Base-by-base conservation (phyloP, 2,888 invertebrate species). In the Synanthedon tipuliformis region DNA sequence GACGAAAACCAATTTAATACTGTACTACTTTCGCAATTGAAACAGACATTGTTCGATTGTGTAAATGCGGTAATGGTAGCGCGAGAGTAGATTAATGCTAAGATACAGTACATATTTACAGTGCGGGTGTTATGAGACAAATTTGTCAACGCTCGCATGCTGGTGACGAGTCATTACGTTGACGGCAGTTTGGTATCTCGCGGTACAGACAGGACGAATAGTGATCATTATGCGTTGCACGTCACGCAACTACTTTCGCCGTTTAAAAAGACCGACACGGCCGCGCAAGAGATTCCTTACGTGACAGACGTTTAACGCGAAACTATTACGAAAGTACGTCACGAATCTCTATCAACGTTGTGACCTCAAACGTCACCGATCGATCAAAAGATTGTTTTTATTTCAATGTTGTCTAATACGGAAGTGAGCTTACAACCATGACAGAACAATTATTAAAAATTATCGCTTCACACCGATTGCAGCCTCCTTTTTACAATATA, bases 171-270 rank as follows among this genome's bases (percentile, higher is more conserved):
- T 62, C 65, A 65, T 67, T 63, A 61, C 50, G 48, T 48, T 15
- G 23, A 23, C 23, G 23, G 48, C 15, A 16, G 11, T 4, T 16
- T 48, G 12, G 18, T 11, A 49, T 49, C 11, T n/a, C 34, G 18
- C 13, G 12, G n/a, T 40, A 27, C 23, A 40, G 13, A 34, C 11
- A 50, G 63, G 63, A 61, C 58, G 67, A 62, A 66, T 63, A 62
- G 63, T 65, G 69, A 72, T 73, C 71, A 69, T 69, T 71, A 68
- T 68, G 69, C 63, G 53, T 66, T 69, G 78, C 75, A 63, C 65
- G 71, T 66, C 78, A 78, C 78, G 75, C 76, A 75, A 76, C 75
- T 75, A 82, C 85, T 84, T 86, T 86, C 85, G 78, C 84, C 81
- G 80, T 78, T 81, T 78, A 77, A 72, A 78, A 76, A 34, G 52